These are phyloP conservation scores for Uropsilus gracilis DNA, from an alignment of 2,113 vertebrate species.

Conservation along the genomic window DNA sequence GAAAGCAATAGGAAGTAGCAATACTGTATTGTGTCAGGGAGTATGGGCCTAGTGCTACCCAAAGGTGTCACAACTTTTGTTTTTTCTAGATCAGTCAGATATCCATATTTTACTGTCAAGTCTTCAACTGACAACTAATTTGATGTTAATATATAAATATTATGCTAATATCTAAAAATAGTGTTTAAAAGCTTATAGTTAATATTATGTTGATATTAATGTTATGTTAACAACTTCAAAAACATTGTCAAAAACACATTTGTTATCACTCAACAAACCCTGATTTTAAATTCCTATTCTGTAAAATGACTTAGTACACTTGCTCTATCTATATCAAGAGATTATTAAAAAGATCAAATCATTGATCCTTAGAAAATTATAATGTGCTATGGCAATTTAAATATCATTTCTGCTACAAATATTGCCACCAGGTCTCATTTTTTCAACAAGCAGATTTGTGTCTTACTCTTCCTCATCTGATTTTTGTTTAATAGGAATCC, in stretches of 20 bases:
- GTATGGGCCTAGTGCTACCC: background rate
- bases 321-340: background rate
- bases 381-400: background rate
- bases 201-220: too few relatives aligned
- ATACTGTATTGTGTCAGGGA: rapidly evolving
- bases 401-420: background rate
- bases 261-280: background rate
- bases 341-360: background rate
- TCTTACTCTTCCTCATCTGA: background rate
- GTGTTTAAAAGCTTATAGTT: too few relatives aligned
- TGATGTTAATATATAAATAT: background rate
- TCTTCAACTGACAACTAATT: background rate
- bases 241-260: background rate
- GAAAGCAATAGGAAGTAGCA: background rate
- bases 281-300: slow-evolving; percentile 11
- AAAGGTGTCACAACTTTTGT: background rate
- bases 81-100: background rate
- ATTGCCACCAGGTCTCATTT: background rate
- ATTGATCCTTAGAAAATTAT: background rate
- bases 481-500: slow-evolving; percentile 12
- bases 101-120: background rate
- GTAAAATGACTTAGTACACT: background rate
- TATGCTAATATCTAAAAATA: too few relatives aligned
- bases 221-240: background rate
- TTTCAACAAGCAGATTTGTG: background rate